Base-by-base conservation (phyloP, 2,888 invertebrate species). In the Bibio marci region DNA sequence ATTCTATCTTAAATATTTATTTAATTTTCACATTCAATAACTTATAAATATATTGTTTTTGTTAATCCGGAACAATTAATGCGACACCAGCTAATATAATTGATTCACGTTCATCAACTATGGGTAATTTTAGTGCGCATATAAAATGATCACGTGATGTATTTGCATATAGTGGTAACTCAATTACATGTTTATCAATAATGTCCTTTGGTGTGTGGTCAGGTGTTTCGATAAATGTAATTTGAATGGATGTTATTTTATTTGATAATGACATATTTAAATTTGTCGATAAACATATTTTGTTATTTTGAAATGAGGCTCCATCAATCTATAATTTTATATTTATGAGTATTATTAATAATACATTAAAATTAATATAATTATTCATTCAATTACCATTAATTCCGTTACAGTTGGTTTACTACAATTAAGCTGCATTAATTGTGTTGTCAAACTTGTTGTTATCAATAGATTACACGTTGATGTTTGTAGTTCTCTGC, bases 21-120 rank as follows among this genome's bases (percentile, higher is more conserved):
- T n/a, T n/a, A n/a, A n/a, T n/a, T n/a, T n/a, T n/a, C n/a, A n/a
- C n/a, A n/a, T n/a, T n/a, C n/a, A n/a, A n/a, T n/a, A n/a, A n/a
- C n/a, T n/a, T n/a, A n/a, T n/a, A n/a, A n/a, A n/a, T n/a, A n/a
- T n/a, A n/a, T n/a, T n/a, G n/a, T n/a, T n/a, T n/a, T n/a, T 8
- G 8, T 22, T 22, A 22, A 33, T 44, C 44, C 1, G 53, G 49
- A 7, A 61, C 52, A 42, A 59, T 53, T 3, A 62, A 44, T 0
- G 61, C 61, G 3, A 56, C 55, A 19, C 61, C 61, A 4, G 61
- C 56, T 6, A 59, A 31, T 5, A 58, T 45, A 14, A 60, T 47
- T 5, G 52, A 49, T 15, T 59, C 55, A 0, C 46, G 19, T 1
- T 47, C 46, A 38, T 51, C 51, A 5, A 46, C 40, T 1, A 52